Conservation (phyloP, 2,888 invertebrate genomes). For the Vandiemenella viatica region DNA sequence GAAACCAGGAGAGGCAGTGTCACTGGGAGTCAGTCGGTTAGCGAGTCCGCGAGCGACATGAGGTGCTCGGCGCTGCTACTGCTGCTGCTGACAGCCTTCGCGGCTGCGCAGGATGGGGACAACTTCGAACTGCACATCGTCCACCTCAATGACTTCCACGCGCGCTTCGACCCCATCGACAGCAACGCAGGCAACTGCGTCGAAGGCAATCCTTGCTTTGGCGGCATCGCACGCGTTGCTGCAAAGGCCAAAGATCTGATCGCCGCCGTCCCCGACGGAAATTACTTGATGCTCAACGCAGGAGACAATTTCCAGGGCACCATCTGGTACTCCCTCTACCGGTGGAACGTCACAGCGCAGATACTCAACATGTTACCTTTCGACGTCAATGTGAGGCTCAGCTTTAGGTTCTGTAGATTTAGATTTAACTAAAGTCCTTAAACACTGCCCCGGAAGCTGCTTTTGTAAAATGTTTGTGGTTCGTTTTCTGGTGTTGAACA, state of each 20-base stretch:
- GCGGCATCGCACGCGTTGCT: conserved; percentile 15
- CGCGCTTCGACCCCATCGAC: conserved; percentile 23
- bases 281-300: conserved; percentile 58
- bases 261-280: conserved; percentile 13
- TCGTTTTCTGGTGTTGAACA: no score
- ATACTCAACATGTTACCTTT: conserved; percentile 62
- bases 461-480: conserved; percentile 1
- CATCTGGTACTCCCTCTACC: conserved; percentile 56
- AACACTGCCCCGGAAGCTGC: not conserved
- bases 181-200: conserved; percentile 6
- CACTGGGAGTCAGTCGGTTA: no score
- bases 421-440: not conserved
- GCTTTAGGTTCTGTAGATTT: no score
- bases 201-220: conserved; percentile 9
- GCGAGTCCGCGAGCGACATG: no score
- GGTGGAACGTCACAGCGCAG: conserved; percentile 47
- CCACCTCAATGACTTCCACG: conserved; percentile 32
- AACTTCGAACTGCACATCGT: conserved; percentile 23
- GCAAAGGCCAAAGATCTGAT: conserved; percentile 5
- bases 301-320: conserved; percentile 79
- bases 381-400: conserved; percentile 52
- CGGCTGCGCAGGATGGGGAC: not conserved
- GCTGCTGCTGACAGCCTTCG: not conserved
- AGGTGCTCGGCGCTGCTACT: not conserved
- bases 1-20: no score